phyloP scores from a whole-genome alignment of 2,113 vertebrate genomes.

The Amazona guildingii region DNA sequence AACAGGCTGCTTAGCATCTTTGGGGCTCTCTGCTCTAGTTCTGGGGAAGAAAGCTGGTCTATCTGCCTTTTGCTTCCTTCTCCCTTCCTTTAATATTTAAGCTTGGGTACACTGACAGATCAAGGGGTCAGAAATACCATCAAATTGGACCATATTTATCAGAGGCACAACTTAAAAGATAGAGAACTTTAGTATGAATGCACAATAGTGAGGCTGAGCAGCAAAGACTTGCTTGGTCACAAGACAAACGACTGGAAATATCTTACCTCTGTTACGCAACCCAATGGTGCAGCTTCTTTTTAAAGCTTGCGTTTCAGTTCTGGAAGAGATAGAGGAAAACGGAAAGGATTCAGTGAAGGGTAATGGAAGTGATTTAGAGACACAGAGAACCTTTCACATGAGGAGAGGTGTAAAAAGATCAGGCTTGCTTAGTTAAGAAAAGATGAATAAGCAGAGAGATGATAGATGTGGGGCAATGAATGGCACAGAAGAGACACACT shows the following conservation, averaged over 20 bases:
- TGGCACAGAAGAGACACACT: background rate
- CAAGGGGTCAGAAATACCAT: background rate
- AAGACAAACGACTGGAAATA: constrained; percentile 20
- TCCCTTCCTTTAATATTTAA: background rate
- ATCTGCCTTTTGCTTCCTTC: background rate
- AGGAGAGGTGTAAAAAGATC: constrained; percentile 44
- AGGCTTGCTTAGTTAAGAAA: constrained; percentile 40
- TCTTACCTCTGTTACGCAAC: background rate
- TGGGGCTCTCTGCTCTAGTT: background rate
- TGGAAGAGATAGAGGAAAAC: background rate
- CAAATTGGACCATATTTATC: background rate
- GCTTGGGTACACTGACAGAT: background rate
- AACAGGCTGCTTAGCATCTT: constrained; percentile 14
- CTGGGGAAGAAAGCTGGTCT: background rate
- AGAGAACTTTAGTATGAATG: background rate
- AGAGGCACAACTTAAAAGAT: background rate
- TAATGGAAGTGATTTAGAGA: constrained; percentile 36
- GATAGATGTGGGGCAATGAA: background rate
- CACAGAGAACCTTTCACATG: background rate
- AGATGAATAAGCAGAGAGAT: constrained; percentile 36
- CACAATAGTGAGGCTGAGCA: background rate
- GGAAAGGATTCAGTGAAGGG: constrained; percentile 20
- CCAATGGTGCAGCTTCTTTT: background rate
- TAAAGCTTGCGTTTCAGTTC: constrained; percentile 20
- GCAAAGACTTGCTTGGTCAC: background rate